Conservation (phyloP, 2,888 invertebrate species). For the Oeneis ivallda region DNA sequence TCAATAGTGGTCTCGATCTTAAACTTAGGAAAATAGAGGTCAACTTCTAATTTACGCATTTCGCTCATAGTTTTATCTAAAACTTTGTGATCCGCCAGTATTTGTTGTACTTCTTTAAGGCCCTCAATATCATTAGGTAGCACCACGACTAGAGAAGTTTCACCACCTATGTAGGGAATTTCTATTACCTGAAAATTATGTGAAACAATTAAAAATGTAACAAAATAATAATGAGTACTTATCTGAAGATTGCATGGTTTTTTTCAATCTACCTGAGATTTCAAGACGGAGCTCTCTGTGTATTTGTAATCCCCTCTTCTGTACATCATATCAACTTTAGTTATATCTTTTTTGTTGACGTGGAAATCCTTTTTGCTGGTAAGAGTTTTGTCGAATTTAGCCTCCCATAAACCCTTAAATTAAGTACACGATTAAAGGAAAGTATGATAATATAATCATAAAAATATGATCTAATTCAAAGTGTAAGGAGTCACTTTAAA, state of each 20-base stretch:
- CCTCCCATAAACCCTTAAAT: constrained; percentile 83
- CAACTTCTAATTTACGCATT: constrained; percentile 77
- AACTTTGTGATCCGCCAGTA: constrained; percentile 73
- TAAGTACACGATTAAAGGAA: not conserved
- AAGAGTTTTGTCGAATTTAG: constrained; percentile 78
- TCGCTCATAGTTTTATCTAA: constrained; percentile 64
- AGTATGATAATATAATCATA: no score
- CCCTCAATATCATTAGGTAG: constrained; percentile 87
- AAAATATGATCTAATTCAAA: no score
- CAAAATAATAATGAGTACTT: not conserved
- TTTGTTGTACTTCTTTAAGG: constrained; percentile 81
- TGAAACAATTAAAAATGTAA: constrained; percentile 8
- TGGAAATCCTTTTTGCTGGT: constrained; percentile 85
- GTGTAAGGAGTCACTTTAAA: no score
- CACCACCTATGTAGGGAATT: constrained; percentile 86
- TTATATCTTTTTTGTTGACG: constrained; percentile 71
- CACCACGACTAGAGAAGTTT: constrained; percentile 86
- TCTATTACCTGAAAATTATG: constrained; percentile 81
- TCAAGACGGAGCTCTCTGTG: constrained; percentile 55
- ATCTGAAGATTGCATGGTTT: not conserved
- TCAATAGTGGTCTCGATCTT: constrained; percentile 87
- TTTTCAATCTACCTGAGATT: constrained; percentile 56
- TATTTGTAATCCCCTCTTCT: constrained; percentile 69
- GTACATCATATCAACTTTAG: constrained; percentile 87
- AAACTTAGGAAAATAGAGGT: constrained; percentile 88